Conservation (phyloP, 2,888 invertebrate species). For the Pharmacophagus antenor region DNA sequence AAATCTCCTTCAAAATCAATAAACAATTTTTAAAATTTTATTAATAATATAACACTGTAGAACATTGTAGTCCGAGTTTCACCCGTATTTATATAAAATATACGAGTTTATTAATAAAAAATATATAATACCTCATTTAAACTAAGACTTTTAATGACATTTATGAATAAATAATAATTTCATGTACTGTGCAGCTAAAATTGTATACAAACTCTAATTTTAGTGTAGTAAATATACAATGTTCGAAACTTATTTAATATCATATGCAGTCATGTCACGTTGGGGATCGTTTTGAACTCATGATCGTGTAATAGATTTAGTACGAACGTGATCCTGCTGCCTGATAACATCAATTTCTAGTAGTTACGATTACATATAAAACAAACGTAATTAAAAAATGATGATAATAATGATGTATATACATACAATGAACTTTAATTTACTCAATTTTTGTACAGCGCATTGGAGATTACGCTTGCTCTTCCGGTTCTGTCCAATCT, state of each 20-base stretch:
- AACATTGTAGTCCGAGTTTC: no score
- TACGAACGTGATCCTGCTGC: constrained; percentile 11
- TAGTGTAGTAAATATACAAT: constrained; percentile 8
- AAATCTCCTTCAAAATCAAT: background rate
- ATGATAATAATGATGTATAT: no score
- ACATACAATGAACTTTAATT: no score
- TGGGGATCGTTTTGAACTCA: constrained; percentile 8
- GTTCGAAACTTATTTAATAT: background rate
- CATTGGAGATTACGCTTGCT: no score
- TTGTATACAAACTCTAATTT: constrained; percentile 1
- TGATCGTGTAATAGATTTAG: constrained; percentile 12
- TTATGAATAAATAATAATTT: background rate
- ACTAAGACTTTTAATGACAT: background rate
- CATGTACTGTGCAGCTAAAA: background rate
- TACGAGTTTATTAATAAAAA: no score
- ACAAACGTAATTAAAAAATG: no score
- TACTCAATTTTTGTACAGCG: no score
- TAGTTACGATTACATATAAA: constrained; percentile 4
- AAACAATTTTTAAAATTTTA: background rate
- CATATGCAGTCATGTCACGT: constrained; percentile 16
- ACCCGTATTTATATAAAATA: no score
- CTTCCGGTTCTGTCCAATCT: no score
- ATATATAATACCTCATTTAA: no score
- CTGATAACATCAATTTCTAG: constrained; percentile 14
- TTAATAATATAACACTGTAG: background rate